A percentile compares a stretch with the other conserved stretches of the same genome.
Conservation (phyloP, 2,888 invertebrate species). For the Mythimna lalbum region DNA sequence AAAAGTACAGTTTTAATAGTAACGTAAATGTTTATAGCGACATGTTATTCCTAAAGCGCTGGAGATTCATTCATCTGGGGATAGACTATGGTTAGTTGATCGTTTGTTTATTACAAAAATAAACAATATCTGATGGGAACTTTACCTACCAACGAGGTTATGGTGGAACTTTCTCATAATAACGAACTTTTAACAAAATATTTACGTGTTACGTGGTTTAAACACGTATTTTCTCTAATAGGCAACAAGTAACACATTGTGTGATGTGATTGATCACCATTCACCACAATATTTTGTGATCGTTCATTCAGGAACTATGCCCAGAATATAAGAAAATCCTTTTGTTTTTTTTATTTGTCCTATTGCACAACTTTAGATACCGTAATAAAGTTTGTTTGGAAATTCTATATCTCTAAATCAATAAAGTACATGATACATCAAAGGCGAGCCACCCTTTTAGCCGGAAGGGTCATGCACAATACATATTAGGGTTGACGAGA, state of each 20-base stretch:
- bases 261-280: background rate
- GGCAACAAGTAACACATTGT: conserved; percentile 9
- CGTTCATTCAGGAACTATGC: background rate
- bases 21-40: conserved; percentile 53
- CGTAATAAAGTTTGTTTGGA: conserved; percentile 4
- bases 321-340: background rate
- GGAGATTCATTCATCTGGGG: conserved; percentile 55
- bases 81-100: conserved; percentile 41
- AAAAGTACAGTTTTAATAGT: conserved; percentile 41
- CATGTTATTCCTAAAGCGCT: conserved; percentile 46
- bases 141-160: conserved; percentile 31
- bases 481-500: conserved; percentile 83
- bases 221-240: background rate
- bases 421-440: conserved; percentile 49
- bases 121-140: conserved; percentile 61
- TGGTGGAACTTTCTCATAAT: conserved; percentile 49
- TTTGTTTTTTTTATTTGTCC: background rate
- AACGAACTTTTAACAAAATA: conserved; percentile 48
- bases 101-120: conserved; percentile 60
- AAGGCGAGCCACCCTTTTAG: conserved; percentile 59
- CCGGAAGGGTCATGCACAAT: conserved; percentile 80
- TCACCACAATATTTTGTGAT: background rate
- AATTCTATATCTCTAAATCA: conserved; percentile 53
- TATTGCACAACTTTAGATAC: background rate
- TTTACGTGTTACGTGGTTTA: conserved; percentile 22